These are phyloP conservation scores for Corynorhinus townsendii DNA, from an alignment of 2,113 vertebrate genomes.

Conservation along the genomic window DNA sequence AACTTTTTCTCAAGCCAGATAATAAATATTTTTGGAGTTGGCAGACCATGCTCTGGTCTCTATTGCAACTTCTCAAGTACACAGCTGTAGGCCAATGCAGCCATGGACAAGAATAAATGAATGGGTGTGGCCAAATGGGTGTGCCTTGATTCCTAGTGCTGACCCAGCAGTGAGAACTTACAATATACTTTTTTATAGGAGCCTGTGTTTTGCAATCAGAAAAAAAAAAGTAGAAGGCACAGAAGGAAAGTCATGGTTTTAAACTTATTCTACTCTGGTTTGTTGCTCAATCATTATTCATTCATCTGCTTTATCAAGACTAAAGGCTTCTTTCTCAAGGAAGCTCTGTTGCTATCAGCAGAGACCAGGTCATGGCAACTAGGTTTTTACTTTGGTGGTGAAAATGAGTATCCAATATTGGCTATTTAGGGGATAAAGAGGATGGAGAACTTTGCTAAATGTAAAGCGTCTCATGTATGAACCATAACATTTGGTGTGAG, in stretches of 20 bases:
- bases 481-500: background rate
- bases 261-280: background rate
- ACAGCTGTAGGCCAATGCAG: background rate
- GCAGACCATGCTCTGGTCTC: no score
- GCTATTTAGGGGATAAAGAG: background rate
- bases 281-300: background rate
- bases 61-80: background rate
- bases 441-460: background rate
- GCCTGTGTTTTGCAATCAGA: background rate
- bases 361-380: background rate
- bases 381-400: background rate
- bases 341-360: background rate
- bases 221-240: no score
- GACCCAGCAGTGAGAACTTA: accelerated
- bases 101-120: background rate
- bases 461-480: background rate
- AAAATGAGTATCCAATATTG: background rate
- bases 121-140: background rate
- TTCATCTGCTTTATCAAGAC: background rate
- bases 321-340: background rate
- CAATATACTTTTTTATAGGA: background rate
- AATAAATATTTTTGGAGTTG: background rate
- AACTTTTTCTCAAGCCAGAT: background rate
- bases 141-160: accelerated
- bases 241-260: background rate